Evolutionary conservation across 2,113 vertebrate species (phyloP).

Genomic region (Python bivittatus): DNA sequence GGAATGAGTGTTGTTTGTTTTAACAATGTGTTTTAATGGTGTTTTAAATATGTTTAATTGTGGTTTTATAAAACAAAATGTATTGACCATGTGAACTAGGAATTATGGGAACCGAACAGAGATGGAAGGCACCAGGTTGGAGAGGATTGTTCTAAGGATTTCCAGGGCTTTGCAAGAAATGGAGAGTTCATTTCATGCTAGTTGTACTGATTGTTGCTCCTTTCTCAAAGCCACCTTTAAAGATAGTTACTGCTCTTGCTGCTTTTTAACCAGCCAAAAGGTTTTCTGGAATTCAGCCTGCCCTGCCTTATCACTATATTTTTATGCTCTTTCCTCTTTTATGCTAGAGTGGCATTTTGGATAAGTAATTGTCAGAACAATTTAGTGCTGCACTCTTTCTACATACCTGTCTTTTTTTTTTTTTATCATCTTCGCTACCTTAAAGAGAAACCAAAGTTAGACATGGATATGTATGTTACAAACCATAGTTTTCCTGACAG

Average conservation of each 20-base stretch:
- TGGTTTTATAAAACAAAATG: no score
- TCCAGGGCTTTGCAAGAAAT: not conserved
- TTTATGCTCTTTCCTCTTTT: slow-evolving; percentile 28
- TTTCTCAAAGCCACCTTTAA: slow-evolving; percentile 10
- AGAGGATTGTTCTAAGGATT: not conserved
- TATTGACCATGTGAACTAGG: no score
- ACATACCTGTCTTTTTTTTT: slow-evolving; percentile 39
- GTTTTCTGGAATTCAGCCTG: slow-evolving; percentile 10
- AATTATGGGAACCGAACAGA: no score
- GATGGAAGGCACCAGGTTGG: no score
- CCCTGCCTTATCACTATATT: slow-evolving; percentile 23
- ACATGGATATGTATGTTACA: not conserved
- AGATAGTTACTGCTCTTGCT: not conserved
- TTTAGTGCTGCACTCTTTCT: slow-evolving; percentile 38
- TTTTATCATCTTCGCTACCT: slow-evolving; percentile 39
- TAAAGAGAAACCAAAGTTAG: slow-evolving; percentile 34
- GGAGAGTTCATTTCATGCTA: not conserved
- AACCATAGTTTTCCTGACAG: slow-evolving; percentile 16
- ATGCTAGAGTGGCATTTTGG: slow-evolving; percentile 33
- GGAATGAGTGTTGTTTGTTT: no score
- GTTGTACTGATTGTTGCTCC: not conserved
- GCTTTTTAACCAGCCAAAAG: slow-evolving; percentile 12
- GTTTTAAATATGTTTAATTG: no score
- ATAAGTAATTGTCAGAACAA: slow-evolving; percentile 52
- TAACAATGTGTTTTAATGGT: no score